Conservation (phyloP, 2,113 vertebrate species). For the Calidris pugnax region DNA sequence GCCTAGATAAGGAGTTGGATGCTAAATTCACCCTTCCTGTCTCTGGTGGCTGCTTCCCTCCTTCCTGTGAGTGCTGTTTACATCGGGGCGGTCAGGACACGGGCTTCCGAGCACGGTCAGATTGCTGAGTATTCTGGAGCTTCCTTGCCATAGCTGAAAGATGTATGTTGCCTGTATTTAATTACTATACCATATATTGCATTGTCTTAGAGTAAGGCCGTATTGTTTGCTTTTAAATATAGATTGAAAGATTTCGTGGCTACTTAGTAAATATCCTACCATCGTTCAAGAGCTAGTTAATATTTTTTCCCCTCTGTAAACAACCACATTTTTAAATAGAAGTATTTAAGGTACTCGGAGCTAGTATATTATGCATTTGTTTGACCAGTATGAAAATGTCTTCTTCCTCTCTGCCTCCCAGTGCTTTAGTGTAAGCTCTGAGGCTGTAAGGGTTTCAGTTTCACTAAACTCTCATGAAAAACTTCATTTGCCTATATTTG, state of each 20-base stretch:
- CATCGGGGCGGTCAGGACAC: neutral
- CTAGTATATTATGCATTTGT: neutral
- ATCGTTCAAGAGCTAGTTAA: neutral
- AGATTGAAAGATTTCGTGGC: neutral
- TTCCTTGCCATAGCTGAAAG: neutral
- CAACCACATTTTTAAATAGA: neutral
- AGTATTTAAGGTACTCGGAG: neutral
- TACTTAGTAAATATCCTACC: neutral
- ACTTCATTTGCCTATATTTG: neutral
- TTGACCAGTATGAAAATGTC: neutral
- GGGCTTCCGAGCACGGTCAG: neutral
- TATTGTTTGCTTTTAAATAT: neutral
- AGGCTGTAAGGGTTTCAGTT: neutral
- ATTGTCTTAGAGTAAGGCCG: neutral
- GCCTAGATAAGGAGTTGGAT: constrained; percentile 39
- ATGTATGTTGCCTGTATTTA: neutral
- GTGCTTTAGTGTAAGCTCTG: neutral
- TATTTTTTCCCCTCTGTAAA: neutral
- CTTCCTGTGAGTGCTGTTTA: constrained; percentile 46
- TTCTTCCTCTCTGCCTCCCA: neutral
- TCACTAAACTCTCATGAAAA: neutral
- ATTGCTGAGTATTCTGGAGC: neutral
- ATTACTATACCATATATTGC: neutral
- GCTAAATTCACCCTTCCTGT: constrained; percentile 64
- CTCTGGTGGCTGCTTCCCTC: neutral